Conservation (phyloP, 2,113 vertebrate species). For the Cyphomyrus discorhynchus region DNA sequence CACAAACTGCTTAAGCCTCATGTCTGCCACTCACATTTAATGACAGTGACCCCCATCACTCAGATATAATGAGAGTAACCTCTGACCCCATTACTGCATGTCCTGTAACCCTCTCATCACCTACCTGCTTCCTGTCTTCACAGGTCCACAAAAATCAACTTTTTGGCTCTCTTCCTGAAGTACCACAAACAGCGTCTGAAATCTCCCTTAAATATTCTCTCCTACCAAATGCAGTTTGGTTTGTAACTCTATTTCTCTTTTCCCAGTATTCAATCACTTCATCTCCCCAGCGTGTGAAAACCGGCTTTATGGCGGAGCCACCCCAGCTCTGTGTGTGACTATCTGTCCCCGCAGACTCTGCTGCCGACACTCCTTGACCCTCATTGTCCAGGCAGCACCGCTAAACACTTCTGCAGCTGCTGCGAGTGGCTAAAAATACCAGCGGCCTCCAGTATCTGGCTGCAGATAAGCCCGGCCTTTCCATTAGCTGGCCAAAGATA, state of each 20-base stretch:
- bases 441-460: slow-evolving; percentile 45
- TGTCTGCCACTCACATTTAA: background rate
- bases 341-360: background rate
- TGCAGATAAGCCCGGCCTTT: slow-evolving; percentile 52
- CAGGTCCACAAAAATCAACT: background rate
- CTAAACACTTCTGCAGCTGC: slow-evolving; percentile 57
- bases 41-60: slow-evolving; percentile 1
- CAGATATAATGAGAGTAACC: slow-evolving; percentile 16
- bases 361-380: slow-evolving; percentile 15
- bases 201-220: background rate
- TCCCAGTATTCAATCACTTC: background rate
- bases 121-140: background rate
- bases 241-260: background rate
- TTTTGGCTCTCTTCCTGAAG: background rate
- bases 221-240: background rate
- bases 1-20: background rate
- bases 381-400: slow-evolving; percentile 41
- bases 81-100: background rate
- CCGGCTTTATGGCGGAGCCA: background rate
- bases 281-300: background rate
- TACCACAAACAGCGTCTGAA: background rate
- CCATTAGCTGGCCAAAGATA: slow-evolving; percentile 55
- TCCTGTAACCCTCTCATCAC: background rate
- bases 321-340: slow-evolving; percentile 15
- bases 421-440: slow-evolving; percentile 56